These are phyloP conservation scores for Aurelia aurita complex sp. Pacific DNA, from an alignment of 30 jellyfish, hydroid and myxozoan genomes.

Conservation along the genomic window DNA sequence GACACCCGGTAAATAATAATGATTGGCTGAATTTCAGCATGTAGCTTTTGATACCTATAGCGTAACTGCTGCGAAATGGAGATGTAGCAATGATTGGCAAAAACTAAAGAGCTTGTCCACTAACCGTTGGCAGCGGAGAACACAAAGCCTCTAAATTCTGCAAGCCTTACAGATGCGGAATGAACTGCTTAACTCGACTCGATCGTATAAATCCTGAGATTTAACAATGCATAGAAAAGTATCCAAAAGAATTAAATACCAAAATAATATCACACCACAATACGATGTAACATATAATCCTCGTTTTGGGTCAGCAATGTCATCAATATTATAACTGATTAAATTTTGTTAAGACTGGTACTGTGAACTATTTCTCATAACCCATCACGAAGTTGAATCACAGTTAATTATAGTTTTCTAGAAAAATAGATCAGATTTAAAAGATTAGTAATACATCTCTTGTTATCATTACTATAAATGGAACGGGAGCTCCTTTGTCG, in stretches of 20 bases:
- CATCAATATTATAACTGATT: conserved; percentile 4
- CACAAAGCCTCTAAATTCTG: too few relatives aligned
- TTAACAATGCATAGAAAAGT: neutral
- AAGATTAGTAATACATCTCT: conserved; percentile 20
- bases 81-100: too few relatives aligned
- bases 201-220: neutral
- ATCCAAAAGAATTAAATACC: neutral
- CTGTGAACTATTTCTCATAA: conserved; percentile 10
- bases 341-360: conserved; percentile 11
- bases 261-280: neutral
- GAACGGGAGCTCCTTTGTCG: too few relatives aligned
- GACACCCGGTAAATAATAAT: too few relatives aligned
- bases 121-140: too few relatives aligned
- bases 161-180: too few relatives aligned
- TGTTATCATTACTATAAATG: neutral
- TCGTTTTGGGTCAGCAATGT: conserved; percentile 25
- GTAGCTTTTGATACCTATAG: too few relatives aligned
- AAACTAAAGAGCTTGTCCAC: too few relatives aligned
- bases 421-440: conserved; percentile 30
- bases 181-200: neutral
- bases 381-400: conserved; percentile 17
- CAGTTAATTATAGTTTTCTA: conserved; percentile 17
- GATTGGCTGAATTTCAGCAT: too few relatives aligned
- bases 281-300: neutral
- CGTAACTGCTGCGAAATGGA: too few relatives aligned